These are phyloP conservation scores for Acestrorhynchus altus DNA, from an alignment of 2,797 vertebrate species.

Conservation along the genomic window DNA sequence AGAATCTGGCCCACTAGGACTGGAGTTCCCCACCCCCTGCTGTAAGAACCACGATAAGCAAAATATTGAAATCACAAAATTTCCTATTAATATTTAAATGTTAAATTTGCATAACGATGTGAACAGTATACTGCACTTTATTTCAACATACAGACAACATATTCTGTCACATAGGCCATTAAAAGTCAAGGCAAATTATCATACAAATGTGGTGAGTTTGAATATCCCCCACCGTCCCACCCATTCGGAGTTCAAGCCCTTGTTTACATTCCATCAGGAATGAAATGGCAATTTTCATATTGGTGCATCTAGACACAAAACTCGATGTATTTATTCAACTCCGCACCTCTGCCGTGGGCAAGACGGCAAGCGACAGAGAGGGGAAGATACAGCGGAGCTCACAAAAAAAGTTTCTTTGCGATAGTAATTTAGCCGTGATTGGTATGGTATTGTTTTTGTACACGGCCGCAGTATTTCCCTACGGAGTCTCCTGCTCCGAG, in stretches of 20 bases:
- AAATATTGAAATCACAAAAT: no score
- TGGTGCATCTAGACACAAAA: background rate
- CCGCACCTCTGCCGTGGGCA: background rate
- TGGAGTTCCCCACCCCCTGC: no score
- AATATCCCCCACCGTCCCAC: background rate
- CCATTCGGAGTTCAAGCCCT: background rate
- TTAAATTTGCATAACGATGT: background rate
- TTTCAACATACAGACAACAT: background rate
- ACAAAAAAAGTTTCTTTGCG: constrained; percentile 13
- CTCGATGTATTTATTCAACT: constrained; percentile 2
- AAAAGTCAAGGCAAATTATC: background rate
- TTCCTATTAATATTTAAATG: background rate
- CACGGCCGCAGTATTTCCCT: constrained; percentile 28
- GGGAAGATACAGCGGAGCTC: background rate
- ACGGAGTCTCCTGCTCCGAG: constrained; percentile 7
- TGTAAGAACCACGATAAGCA: no score
- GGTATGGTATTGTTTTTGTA: constrained; percentile 27
- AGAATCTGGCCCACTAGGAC: no score
- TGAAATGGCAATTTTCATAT: background rate
- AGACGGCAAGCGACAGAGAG: background rate
- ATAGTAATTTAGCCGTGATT: constrained; percentile 32
- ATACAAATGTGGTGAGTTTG: background rate
- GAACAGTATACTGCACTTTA: background rate
- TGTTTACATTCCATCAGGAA: constrained; percentile 6
- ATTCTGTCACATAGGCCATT: background rate